Base-by-base conservation (phyloP, 2,797 vertebrate species). In the Gallinago solitaria region DNA sequence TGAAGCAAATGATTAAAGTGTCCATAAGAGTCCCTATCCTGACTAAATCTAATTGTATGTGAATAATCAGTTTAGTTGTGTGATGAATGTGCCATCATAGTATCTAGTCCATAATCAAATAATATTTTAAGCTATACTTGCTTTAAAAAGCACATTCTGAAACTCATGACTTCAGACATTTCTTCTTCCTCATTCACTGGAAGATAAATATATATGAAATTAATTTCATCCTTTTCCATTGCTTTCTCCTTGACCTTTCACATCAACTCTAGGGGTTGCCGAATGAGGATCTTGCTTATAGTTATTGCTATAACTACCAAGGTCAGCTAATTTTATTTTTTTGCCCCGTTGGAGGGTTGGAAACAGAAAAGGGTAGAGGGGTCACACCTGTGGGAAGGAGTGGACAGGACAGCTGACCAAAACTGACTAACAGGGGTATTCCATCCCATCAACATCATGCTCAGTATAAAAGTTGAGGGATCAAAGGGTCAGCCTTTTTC, bases 1-100 rank as follows among this genome's bases (percentile, higher is more conserved):
- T 57, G 92, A 93, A 94, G 93, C 92, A 92, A 96, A 95, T 96
- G 94, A 97, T 96, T 95, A 95, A 97, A 97, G 86, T 91, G 91
- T 93, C 96, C 51, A 13, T 89, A 93, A 95, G 93, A 88, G 53
- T 67, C 67, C 43, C 76, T 79, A 56, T 90, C 83, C 70, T 87
- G 93, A 85, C 85, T 39, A 87, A 97, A 97, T 94, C 91, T 97
- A 96, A 96, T 92, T 92, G 94, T 76, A 86, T 91, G 83, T 96
- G 96, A 96, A 93, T 95, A 92, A 83, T 83, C 87, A 82, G 39
- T 59, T 60, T 59, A 47, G 68, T 28, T 89, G 15, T 54, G 24
- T 87, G 91, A 93, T 74, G 41, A 97, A 96, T 97, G 86, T 91
- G 43, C 86, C 59, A 37, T 90, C 68, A 89, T 7, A 76, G 48